phyloP scores from a whole-genome alignment of 2,888 invertebrate species.

The Lampropteryx suffumata region DNA sequence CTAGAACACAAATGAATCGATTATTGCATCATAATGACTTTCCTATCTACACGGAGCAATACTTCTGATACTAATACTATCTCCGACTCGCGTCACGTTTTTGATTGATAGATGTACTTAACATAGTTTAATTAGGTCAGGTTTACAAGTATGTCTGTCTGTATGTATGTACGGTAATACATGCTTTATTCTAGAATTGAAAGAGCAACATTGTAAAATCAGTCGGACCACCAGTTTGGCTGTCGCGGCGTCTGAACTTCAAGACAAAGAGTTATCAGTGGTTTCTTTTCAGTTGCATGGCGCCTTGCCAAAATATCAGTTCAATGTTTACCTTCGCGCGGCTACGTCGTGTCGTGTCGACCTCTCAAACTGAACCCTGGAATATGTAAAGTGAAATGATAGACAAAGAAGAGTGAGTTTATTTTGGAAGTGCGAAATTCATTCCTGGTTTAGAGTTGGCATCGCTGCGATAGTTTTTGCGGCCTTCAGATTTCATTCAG shows the following conservation, averaged over 20 bases:
- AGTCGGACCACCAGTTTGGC: conserved; percentile 4
- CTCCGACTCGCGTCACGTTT: no score
- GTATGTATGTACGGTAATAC: no score
- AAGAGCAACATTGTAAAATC: no score
- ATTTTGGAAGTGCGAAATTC: conserved; percentile 1
- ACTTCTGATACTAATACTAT: no score
- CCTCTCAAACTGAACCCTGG: neutral
- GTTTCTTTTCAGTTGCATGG: conserved; percentile 40
- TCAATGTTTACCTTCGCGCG: conserved; percentile 50
- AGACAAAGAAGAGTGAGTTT: conserved; percentile 27
- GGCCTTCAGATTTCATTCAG: conserved; percentile 16
- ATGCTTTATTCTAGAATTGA: no score
- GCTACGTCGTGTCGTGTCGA: conserved; percentile 32
- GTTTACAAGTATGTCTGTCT: no score
- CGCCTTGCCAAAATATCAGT: conserved; percentile 62
- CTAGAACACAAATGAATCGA: no score
- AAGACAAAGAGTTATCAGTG: conserved; percentile 32
- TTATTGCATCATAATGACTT: no score
- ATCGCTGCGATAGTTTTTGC: conserved; percentile 9
- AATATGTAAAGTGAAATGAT: conserved; percentile 24
- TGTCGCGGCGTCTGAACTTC: conserved; percentile 16
- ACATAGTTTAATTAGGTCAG: no score
- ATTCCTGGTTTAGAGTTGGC: neutral
- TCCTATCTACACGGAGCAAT: no score
- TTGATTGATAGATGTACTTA: no score